Evolutionary conservation across 2,113 vertebrate species (phyloP), one percentile per base, ranked within the genome.

Genomic region (Galbula dea): DNA sequence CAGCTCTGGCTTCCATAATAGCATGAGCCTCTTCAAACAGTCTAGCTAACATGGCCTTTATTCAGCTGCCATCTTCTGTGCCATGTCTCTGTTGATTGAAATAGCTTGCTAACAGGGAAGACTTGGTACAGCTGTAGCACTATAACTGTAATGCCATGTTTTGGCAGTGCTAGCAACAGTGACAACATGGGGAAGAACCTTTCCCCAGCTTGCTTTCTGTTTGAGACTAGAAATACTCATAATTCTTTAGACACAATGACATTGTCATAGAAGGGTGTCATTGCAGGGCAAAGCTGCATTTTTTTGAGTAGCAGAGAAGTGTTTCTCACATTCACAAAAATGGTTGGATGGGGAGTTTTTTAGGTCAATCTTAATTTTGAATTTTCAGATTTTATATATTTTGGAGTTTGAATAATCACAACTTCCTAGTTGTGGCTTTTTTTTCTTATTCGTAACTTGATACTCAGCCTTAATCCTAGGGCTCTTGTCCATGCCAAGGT

Each of bases 11-110:
- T 79, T 66, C 27, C 32, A 2, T 19, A 37, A 15, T 39, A 59
- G 43, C 51, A 37, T 24, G 36, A 51, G 36, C 10, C 43, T 77
- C 69, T 30, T 37, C 66, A 39, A 43, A 29, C 14, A 17, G 15
- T 39, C 20, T 39, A 19, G 26, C 21, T 55, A n/a, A 68, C 7
- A 3, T 8, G 36, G 59, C 66, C 36, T 84, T 62, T 51, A 27
- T 46, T 34, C 8, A 12, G 4, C 69, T 69, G 30, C 37, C 43
- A 9, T 51, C 41, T 69, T 69, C 24, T 16, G 21, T 77, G 57
- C 51, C 7, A 0, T n/a, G 4, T 23, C 36, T 43, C 15, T 59
- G 0, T 32, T 26, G n/a, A 2, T 15, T 74, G 63, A n/a, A 76
- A 15, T 41, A 62, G 30, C 21, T 77, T 0, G 1, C 34, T n/a